Base-by-base conservation (phyloP, 2,888 invertebrate species). In the Ennomos quercinarius region DNA sequence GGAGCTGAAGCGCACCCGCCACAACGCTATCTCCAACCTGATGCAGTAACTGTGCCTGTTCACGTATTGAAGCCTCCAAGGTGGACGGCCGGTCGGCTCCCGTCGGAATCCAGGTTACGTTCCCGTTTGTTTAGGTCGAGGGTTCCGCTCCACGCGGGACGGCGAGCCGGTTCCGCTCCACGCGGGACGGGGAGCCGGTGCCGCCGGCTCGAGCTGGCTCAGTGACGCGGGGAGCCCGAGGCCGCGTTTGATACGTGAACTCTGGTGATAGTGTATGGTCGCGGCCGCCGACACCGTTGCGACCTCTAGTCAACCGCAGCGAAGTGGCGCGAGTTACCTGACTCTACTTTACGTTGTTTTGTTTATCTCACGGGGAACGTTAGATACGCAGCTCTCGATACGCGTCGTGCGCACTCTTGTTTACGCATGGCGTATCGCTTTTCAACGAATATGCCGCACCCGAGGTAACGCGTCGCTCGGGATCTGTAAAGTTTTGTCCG, bases 1-100 rank as follows among this genome's bases (percentile, higher is more conserved):
- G 94, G 98, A 99, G 94, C 94, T 96, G 76, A 98, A 98, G 93
- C 95, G 98, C 88, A 97, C 98, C 81, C 95, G 98, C 84, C 98
- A 98, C 94, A 97, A 95, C 94, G 95, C 96, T 90, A 93, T 95
- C 93, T 94, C 95, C 83, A 94, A 93, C 77, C 94, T 95, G 83
- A 95, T 95, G 93, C 95, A 95, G 95, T 95, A 94, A 93, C 67
- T 43, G 34, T 13, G 35, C 13, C 45, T 48, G 56, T 11, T 43
- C 41, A 36, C 38, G 44, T 27, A 39, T 17, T 53, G 50, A 50
- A 39, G 46, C 17, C n/a, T 37, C 10, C 10, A 27, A 27, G 17
- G 10, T 38, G 36, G 37, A 9, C 46, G 46, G 36, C 1, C 27
- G 9, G 48, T 13, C 6, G 27, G 10, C 17, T 10, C 10, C 12